A percentile compares a stretch with the other conserved stretches of the same genome.
Conservation (phyloP, 2,888 invertebrate species). For the Hypomecis punctinalis region DNA sequence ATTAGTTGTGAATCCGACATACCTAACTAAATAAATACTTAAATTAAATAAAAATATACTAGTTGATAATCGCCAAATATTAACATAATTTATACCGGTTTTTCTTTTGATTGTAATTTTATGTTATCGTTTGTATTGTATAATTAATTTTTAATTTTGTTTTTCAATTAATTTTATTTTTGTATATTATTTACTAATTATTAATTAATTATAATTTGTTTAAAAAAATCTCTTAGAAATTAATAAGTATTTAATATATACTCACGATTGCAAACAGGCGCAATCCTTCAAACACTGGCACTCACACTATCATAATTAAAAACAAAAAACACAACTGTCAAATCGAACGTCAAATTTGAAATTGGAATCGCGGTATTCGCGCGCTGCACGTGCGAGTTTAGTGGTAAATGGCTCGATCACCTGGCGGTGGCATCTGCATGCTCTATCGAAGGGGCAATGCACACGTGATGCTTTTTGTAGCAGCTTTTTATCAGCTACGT, state of each 20-base stretch:
- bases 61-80: too few species aligned
- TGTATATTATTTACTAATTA: too few species aligned
- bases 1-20: too few species aligned
- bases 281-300: constrained; percentile 39
- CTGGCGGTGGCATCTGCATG: constrained; percentile 52
- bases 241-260: constrained; percentile 34
- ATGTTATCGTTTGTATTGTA: too few species aligned
- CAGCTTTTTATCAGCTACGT: constrained; percentile 6
- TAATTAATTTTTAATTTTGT: too few species aligned
- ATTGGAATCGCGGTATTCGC: constrained; percentile 49
- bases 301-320: constrained; percentile 43
- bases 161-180: too few species aligned
- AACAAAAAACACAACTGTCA: constrained; percentile 34
- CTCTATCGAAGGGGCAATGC: constrained; percentile 34
- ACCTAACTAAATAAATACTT: too few species aligned
- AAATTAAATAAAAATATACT: too few species aligned
- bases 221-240: too few species aligned
- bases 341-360: constrained; percentile 36
- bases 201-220: too few species aligned
- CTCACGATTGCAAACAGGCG: constrained; percentile 24
- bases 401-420: constrained; percentile 73
- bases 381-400: constrained; percentile 68
- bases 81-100: too few species aligned
- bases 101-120: too few species aligned
- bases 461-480: constrained; percentile 35